Percentiles rank a stretch among this genome's conserved stretches.
Conservation (phyloP, 2,797 vertebrate genomes). For the Cirrhinus mrigala region DNA sequence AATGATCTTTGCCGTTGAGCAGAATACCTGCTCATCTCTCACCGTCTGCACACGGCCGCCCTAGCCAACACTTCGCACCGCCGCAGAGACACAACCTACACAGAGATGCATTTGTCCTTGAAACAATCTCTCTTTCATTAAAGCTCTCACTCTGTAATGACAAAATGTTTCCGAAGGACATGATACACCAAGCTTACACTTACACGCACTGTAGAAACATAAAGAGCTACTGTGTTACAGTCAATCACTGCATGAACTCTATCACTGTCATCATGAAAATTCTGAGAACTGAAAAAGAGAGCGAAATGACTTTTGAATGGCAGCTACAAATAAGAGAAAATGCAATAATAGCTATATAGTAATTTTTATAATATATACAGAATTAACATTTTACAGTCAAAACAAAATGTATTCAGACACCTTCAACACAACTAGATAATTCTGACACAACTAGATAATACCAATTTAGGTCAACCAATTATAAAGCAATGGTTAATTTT, state of each 20-base stretch:
- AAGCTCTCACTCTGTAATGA: slow-evolving; percentile 9
- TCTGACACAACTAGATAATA: no score
- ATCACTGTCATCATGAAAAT: not conserved
- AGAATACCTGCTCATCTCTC: slow-evolving; percentile 48
- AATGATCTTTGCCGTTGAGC: slow-evolving; percentile 33
- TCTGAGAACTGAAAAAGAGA: not conserved
- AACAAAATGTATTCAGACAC: no score
- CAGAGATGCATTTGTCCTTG: slow-evolving; percentile 26
- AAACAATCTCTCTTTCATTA: slow-evolving; percentile 33
- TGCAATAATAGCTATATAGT: not conserved
- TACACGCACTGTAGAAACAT: not conserved
- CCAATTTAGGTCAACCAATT: no score
- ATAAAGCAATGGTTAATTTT: no score
- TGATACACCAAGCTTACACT: not conserved
- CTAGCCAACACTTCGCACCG: slow-evolving; percentile 30
- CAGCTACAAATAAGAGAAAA: not conserved
- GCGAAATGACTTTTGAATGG: not conserved
- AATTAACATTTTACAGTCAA: no score
- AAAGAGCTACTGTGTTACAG: not conserved
- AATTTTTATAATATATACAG: no score
- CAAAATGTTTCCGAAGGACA: not conserved
- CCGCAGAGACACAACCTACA: slow-evolving; percentile 21
- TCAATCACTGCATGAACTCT: not conserved
- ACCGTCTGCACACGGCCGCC: slow-evolving; percentile 22
- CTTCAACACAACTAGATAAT: no score